Base-by-base conservation (phyloP, 1,140 invertebrate species). In the Sinonovacula constricta region DNA sequence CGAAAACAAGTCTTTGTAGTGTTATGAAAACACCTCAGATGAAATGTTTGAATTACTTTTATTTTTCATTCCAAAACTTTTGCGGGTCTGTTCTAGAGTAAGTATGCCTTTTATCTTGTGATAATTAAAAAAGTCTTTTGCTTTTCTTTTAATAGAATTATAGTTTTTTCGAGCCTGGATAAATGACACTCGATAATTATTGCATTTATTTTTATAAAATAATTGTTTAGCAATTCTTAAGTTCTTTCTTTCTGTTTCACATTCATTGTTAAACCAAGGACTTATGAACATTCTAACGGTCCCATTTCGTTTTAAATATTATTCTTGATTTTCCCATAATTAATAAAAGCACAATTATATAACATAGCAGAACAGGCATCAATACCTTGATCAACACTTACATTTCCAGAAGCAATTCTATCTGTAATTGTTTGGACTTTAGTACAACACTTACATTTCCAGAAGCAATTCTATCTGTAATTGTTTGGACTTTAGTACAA, bases 1-100 rank as follows among this genome's bases (percentile, higher is more conserved):
- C 45, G 36, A 67, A 67, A 67, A 67, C 15, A 67, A 36, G 24
- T 30, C 24, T 33, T 51, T 67, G 31, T 49, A 67, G 36, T 51
- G 65, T 28, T 67, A 12, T 14, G 45, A 67, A 67, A 67, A 67
- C 14, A 10, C 39, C 24, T 49, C 7, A 2, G 65, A 33, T 26
- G 65, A 24, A 10, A 67, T 15, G 28, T 67, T 30, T 30, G 2
- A 24, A 49, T 67, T 51, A 53, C 12, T 67, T 67, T 51, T 67
- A 49, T 18, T 22, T 18, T 45, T 45, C 39, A 45, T 45, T 45
- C 39, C 39, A 45, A 45, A 45, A 10, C n/a, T 45, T 45, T 45
- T 45, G 39, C 7, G 39, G 39, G 39, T 45, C 39, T 7, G 39
- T 10, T 18, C 39, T 45, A 45, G 39, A 45, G 18, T n/a, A 45